Base-by-base conservation (phyloP, 2,797 vertebrate genomes). In the Pipistrellus pygmaeus region DNA sequence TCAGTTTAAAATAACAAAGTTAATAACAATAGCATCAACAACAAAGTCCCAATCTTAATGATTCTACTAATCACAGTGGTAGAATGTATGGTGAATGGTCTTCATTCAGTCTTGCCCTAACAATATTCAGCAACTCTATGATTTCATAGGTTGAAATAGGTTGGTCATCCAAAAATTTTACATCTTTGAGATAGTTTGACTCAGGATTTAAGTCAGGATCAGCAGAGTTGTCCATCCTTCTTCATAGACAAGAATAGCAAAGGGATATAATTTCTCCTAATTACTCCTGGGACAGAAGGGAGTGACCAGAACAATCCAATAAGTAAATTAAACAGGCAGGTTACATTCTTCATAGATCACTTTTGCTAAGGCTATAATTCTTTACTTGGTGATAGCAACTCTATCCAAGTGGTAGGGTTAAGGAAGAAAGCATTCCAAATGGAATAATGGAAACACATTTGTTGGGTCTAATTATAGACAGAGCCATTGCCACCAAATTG, bases 351-450 rank as follows among this genome's bases (percentile, higher is more conserved):
- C 62, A 55, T 60, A 78, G 32, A 12, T 85, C 32, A 62, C 38
- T 38, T 30, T 84, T 76, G 48, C 32, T 46, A 89, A 62, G 4
- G 9, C 53, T 86, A 27, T 68, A 27, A 5, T 27, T 76, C 66
- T 93, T 89, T 44, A 69, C 20, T 32, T 83, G 41, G 60, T 41
- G 35, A 68, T 41, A 55, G 76, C 15, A 73, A 14, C 32, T 81
- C 14, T 87, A n/a, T 82, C 53, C 46, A 78, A 66, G 69, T 53
- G 17, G 25, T 38, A 1, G 4, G 15, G 23, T 80, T 75, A 88
- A 92, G 57, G 57, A 93, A 86, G 38, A 90, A 96, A 80, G 60
- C 66, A 62, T 83, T 94, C 60, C 87, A 51, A 41, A 94, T n/a
- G 23, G 17, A 90, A 75, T 90, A 86, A 41, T 35, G 35, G 66